Evolutionary conservation across 2,113 vertebrate species (phyloP).

Genomic region (Aramus guarauna): DNA sequence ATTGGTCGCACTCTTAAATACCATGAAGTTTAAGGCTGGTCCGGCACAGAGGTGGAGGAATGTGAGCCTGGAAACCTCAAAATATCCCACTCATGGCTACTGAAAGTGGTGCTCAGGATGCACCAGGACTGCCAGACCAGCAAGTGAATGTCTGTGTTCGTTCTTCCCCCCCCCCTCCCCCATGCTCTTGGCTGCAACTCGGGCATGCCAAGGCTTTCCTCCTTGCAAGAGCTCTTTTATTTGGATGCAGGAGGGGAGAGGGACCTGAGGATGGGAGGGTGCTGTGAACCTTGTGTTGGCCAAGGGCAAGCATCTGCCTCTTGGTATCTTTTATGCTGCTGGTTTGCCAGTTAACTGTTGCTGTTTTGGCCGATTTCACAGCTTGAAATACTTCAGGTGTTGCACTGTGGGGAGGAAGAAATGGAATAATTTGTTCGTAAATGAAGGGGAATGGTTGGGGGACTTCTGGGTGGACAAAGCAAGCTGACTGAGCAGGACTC

Average conservation of each 20-base stretch:
- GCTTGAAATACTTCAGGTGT: background rate
- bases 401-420: background rate
- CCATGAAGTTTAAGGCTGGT: background rate
- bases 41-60: background rate
- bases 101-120: background rate
- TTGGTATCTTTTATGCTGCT: background rate
- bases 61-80: background rate
- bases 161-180: background rate
- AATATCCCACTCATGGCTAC: background rate
- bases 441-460: background rate
- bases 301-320: background rate
- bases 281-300: fast-evolving
- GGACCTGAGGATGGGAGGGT: background rate
- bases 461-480: background rate
- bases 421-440: background rate
- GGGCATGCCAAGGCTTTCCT: background rate
- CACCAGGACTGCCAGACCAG: background rate
- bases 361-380: background rate
- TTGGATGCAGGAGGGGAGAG: background rate
- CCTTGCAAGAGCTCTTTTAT: background rate
- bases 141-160: fast-evolving
- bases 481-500: background rate
- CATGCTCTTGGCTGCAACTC: background rate
- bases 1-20: background rate
- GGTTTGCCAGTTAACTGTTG: background rate